Evolutionary conservation across 2,797 vertebrate genomes (phyloP).

Genomic region (Myiothlypis chrysogaster): DNA sequence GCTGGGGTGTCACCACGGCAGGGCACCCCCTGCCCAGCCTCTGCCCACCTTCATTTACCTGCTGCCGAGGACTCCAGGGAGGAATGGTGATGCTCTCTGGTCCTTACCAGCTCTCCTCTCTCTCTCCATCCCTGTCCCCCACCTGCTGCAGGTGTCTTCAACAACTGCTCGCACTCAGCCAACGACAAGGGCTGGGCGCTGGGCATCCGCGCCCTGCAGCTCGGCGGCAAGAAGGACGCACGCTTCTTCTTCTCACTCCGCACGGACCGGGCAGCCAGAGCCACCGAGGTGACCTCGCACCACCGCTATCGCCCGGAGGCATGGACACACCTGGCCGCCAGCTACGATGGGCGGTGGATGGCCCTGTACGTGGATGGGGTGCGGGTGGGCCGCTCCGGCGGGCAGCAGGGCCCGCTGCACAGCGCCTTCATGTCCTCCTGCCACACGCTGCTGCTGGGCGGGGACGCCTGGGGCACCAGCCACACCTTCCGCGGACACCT

Average conservation of each 20-base stretch:
- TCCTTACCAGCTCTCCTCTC: not conserved
- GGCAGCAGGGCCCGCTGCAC: constrained; percentile 86
- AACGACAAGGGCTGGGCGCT: constrained; percentile 94
- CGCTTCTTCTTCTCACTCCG: constrained; percentile 92
- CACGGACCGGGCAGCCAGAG: constrained; percentile 83
- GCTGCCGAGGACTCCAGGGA: fast-evolving
- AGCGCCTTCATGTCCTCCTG: constrained; percentile 91
- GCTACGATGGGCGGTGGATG: constrained; percentile 86
- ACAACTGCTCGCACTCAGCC: constrained; percentile 90
- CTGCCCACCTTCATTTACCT: not conserved
- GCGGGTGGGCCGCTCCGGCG: constrained; percentile 80
- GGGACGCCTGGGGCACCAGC: constrained; percentile 80
- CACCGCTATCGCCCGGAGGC: constrained; percentile 78
- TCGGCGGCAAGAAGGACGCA: constrained; percentile 80
- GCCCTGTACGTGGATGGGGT: constrained; percentile 87
- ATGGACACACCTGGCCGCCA: constrained; percentile 90
- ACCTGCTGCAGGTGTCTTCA: constrained; percentile 84
- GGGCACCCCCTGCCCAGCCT: not conserved
- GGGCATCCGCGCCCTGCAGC: constrained; percentile 84
- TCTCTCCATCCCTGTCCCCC: not conserved
- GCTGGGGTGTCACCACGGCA: not conserved
- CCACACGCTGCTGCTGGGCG: constrained; percentile 87
- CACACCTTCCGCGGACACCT: constrained; percentile 86
- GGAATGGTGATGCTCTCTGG: fast-evolving
- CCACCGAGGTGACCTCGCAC: constrained; percentile 81